Percentiles rank a stretch among this genome's conserved stretches.
Evolutionary conservation across 2,797 vertebrate genomes (phyloP).

Genomic region (Pipistrellus kuhlii): DNA sequence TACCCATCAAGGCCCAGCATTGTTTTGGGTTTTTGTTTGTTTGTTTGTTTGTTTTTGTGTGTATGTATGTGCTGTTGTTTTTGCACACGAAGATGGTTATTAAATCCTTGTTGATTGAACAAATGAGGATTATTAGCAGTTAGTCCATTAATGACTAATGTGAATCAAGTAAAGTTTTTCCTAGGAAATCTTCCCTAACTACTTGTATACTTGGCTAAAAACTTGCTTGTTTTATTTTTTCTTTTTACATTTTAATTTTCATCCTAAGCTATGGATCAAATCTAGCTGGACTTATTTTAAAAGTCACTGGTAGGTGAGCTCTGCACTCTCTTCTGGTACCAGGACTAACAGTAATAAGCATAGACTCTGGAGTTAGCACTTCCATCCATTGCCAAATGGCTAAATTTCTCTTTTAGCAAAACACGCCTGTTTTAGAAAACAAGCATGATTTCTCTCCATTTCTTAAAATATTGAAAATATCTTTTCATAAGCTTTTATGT

Average conservation of each 20-base stretch:
- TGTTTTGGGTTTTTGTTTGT: not conserved
- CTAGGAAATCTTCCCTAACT: not conserved
- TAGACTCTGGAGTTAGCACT: not conserved
- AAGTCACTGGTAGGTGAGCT: not conserved
- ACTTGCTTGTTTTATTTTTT: not conserved
- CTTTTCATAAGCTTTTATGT: not conserved
- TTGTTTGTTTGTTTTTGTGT: not conserved
- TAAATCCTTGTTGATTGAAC: not conserved
- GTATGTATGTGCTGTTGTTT: not conserved
- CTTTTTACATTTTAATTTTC: constrained; percentile 12
- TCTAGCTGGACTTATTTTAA: not conserved
- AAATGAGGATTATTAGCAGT: not conserved
- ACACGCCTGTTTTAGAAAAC: not conserved
- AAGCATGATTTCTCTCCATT: not conserved
- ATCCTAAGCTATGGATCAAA: not conserved
- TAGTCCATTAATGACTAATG: not conserved
- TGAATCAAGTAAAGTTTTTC: not conserved
- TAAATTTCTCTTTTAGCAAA: not conserved
- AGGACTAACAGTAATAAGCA: not conserved
- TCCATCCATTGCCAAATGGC: not conserved
- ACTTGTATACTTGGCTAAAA: not conserved
- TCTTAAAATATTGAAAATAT: not conserved
- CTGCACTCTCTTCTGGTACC: not conserved
- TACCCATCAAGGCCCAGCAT: not conserved
- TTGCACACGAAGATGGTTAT: not conserved